Conservation (phyloP, 2,797 vertebrate species). For the Echiichthys vipera region DNA sequence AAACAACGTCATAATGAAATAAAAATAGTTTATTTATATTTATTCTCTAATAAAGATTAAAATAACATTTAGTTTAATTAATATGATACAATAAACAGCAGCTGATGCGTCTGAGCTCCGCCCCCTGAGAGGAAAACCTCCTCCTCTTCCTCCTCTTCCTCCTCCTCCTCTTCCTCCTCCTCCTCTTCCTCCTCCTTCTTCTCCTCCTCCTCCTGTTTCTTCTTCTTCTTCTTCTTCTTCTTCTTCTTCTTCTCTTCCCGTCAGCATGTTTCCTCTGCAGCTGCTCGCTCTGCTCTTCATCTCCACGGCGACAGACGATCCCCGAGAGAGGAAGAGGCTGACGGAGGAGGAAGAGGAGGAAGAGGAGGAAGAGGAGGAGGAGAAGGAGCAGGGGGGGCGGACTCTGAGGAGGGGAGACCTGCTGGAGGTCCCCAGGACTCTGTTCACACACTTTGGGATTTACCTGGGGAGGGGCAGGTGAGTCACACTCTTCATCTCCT, state of each 20-base stretch:
- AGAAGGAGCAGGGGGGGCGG: not conserved
- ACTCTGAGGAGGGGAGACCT: conserved; percentile 89
- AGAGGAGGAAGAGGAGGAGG: not conserved
- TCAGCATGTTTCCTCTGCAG: conserved; percentile 74
- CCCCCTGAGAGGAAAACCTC: no score
- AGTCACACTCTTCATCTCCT: conserved; percentile 9
- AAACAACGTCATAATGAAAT: no score
- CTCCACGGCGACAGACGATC: not conserved
- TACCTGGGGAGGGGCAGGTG: conserved; percentile 89
- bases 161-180: not conserved
- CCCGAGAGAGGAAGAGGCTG: no score
- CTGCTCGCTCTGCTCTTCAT: conserved; percentile 74
- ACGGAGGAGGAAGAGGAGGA: not conserved
- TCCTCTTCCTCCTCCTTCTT: not conserved
- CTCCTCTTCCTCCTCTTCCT: no score
- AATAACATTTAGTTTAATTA: no score
- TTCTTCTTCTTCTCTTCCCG: not conserved
- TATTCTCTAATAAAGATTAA: no score
- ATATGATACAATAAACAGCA: no score
- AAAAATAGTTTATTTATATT: no score
- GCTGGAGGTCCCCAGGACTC: conserved; percentile 91
- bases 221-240: no score
- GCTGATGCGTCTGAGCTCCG: no score
- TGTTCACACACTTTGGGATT: conserved; percentile 94
- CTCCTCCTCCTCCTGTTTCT: no score